Base-by-base conservation (phyloP, 64 coral and sea anemone species). In the Dendrophyllia cribrosa region DNA sequence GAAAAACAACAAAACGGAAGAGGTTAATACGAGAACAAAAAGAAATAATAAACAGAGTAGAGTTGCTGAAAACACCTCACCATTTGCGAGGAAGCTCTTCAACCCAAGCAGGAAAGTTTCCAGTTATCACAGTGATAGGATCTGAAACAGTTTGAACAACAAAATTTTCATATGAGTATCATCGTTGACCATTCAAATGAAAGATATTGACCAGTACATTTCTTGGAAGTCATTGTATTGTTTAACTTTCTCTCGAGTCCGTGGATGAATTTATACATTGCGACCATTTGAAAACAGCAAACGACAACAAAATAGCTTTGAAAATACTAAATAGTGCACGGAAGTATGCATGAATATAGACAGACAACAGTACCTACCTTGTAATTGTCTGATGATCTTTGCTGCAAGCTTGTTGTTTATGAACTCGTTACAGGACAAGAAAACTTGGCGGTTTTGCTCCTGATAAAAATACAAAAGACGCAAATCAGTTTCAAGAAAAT, bases 91-190 rank as follows among this genome's bases (percentile, higher is more conserved):
- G 92, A 62, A 98, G 87, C 86, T 95, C 91, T 46, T 89, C 91
- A 12, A 98, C 68, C 96, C 96, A 98, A 6, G 87, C 56, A 22
- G 96, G 93, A 51, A 95, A 95, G 46, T 98, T 98, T 26, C 97
- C 97, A 58, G 97, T 98, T 88, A 98, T 98, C 12, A 98, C 94
- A 19, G 95, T 92, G 51, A 98, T 98, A 9, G 97, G 97, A 82
- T 98, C 97, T 98, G 89, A 68, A 86, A 93, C 45, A 51, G 72
- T 34, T 1, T 2, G 34, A 34, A 34, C 34, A 34, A 75, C 5
- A 56, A 7, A 56, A 12, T 56, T 56, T 7, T 56, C 7, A 56
- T 9, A 56, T 6, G 53, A 56, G 53, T 7, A 7, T 56, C 7
- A 3, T 9, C 12, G 53, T 12, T 12, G 53, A 56, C 7, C 53